Percentiles rank a stretch among this genome's conserved stretches.
Conservation (phyloP, 2,797 vertebrate species). For the Sebastes taczanowskii region DNA sequence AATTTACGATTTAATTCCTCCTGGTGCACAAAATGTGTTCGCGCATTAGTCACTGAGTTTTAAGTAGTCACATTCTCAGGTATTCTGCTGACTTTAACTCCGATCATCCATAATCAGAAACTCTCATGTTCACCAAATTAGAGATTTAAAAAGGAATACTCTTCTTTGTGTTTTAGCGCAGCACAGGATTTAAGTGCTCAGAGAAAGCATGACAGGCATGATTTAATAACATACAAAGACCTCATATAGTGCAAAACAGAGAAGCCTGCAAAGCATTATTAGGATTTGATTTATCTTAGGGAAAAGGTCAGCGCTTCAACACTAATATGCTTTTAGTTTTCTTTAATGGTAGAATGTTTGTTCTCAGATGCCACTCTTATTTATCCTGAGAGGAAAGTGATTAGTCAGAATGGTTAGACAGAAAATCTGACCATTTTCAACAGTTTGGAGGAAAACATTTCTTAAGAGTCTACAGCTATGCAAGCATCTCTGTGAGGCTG, state of each 20-base stretch:
- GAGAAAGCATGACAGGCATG: background rate
- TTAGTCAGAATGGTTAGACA: conserved; percentile 4
- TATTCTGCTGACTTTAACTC: background rate
- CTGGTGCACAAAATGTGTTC: background rate
- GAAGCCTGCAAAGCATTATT: background rate
- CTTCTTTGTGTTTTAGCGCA: background rate
- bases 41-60: conserved; percentile 21
- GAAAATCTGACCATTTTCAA: background rate
- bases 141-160: background rate
- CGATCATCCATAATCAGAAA: background rate
- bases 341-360: background rate
- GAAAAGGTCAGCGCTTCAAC: conserved; percentile 21
- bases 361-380: background rate
- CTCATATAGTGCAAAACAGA: background rate
- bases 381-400: background rate
- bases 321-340: conserved; percentile 5
- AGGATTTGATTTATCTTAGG: conserved; percentile 19
- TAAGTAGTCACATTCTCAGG: conserved; percentile 1
- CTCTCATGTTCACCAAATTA: background rate
- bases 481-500: background rate
- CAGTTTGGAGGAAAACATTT: background rate
- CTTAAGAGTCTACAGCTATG: background rate
- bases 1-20: background rate
- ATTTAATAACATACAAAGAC: background rate
- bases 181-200: background rate